These are phyloP conservation scores for Scomberomorus guttatus DNA, from an alignment of 2,797 vertebrate genomes.

Conservation along the genomic window DNA sequence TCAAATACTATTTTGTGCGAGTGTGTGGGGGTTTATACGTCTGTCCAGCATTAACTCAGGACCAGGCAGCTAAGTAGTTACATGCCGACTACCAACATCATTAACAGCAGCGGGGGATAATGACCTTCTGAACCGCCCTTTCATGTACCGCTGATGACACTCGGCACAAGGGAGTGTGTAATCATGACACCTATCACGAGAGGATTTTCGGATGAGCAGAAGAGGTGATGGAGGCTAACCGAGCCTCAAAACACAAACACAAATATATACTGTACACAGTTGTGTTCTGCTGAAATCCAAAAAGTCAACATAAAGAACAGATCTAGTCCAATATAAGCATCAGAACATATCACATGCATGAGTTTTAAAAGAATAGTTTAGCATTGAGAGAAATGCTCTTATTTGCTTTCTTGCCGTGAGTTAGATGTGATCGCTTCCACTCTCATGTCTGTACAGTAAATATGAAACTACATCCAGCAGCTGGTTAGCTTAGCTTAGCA, in stretches of 20 bases:
- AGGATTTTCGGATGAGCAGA: conserved; percentile 53
- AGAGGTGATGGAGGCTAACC: conserved; percentile 43
- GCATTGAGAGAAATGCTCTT: not conserved
- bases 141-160: conserved; percentile 63
- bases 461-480: not conserved
- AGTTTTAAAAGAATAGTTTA: conserved; percentile 1
- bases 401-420: not conserved
- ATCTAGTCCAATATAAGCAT: conserved; percentile 1
- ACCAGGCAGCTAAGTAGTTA: conserved; percentile 59
- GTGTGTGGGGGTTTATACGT: conserved; percentile 47
- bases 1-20: conserved; percentile 39
- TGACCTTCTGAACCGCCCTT: conserved; percentile 66
- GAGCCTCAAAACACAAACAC: conserved; percentile 34
- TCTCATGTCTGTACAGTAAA: not conserved
- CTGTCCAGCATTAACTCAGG: conserved; percentile 46
- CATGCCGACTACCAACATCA: conserved; percentile 71
- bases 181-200: conserved; percentile 59
- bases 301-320: conserved; percentile 1
- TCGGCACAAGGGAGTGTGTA: conserved; percentile 47
- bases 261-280: not conserved
- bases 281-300: conserved; percentile 11
- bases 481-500: not conserved
- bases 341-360: not conserved
- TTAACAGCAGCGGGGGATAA: conserved; percentile 70
- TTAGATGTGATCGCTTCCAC: not conserved